Conservation (phyloP, 1,140 invertebrate genomes). For the Lepidurus apus region DNA sequence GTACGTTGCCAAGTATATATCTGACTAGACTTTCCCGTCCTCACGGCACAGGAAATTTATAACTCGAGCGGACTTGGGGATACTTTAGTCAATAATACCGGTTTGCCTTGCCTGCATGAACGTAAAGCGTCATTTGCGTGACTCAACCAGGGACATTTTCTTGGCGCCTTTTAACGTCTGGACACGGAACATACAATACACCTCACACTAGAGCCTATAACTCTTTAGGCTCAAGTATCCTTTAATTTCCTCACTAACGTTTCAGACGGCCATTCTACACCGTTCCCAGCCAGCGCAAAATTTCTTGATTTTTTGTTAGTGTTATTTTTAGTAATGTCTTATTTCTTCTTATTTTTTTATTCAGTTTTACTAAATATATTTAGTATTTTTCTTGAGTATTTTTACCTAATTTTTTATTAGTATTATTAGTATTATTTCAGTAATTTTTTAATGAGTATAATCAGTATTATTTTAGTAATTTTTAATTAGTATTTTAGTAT, state of each 20-base stretch:
- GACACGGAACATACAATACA: neutral
- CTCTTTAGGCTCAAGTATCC: neutral
- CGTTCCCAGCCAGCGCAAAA: too few species aligned
- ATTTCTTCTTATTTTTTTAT: too few species aligned
- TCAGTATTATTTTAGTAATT: too few species aligned
- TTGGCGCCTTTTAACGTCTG: slow-evolving; percentile 3
- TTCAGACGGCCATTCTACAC: too few species aligned
- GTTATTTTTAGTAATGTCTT: too few species aligned
- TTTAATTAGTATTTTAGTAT: too few species aligned
- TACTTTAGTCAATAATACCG: neutral
- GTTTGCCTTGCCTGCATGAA: neutral
- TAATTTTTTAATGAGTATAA: too few species aligned
- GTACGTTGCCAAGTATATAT: slow-evolving; percentile 13
- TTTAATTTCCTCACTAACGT: neutral
- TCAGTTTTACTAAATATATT: too few species aligned
- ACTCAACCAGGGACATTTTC: neutral
- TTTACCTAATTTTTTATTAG: too few species aligned
- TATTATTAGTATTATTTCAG: too few species aligned
- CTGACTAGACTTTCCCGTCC: slow-evolving; percentile 8
- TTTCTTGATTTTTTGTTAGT: too few species aligned
- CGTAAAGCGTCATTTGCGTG: neutral
- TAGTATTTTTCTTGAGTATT: too few species aligned
- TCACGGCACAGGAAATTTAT: slow-evolving; percentile 14
- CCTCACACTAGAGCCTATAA: neutral
- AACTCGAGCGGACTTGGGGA: neutral